phyloP scores from a whole-genome alignment of 2,113 vertebrate genomes.

The Pogona vitticeps region DNA sequence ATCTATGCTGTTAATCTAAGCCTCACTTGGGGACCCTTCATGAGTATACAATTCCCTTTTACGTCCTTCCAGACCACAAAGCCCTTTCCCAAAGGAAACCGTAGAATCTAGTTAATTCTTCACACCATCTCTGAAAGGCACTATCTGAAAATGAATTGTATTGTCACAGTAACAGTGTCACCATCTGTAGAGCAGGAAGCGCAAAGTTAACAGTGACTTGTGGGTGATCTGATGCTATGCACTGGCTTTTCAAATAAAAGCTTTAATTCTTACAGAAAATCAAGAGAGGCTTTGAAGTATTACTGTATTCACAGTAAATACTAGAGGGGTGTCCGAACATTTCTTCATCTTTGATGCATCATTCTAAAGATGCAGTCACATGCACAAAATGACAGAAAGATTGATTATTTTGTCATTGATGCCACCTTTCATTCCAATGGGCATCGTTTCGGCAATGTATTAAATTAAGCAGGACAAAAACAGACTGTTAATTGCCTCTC shows the following conservation, averaged over 20 bases:
- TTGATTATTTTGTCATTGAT: constrained; percentile 2
- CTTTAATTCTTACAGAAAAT: not conserved
- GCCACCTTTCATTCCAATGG: not conserved
- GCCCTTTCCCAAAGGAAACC: constrained; percentile 4
- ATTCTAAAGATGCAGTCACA: not conserved
- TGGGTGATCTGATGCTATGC: constrained; percentile 3
- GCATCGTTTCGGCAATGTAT: not conserved
- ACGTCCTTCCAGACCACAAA: not conserved
- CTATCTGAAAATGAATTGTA: constrained; percentile 1
- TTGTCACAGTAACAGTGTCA: not conserved
- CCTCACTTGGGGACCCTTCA: not conserved
- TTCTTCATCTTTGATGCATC: constrained; percentile 11
- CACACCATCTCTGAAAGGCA: rapidly evolving
- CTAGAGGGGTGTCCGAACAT: constrained; percentile 5
- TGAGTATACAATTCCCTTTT: not conserved
- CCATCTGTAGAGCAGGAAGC: not conserved
- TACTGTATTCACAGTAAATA: constrained; percentile 12
- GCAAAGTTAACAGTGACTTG: not conserved
- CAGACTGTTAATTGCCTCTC: not conserved
- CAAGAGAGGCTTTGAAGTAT: not conserved
- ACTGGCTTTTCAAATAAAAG: not conserved
- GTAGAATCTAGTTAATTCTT: not conserved
- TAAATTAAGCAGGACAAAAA: not conserved
- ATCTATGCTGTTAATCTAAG: too few species aligned
- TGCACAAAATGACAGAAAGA: not conserved